Conservation (phyloP, 30 jellyfish, hydroid and myxozoan species). For the Phacellophora camtschatica region DNA sequence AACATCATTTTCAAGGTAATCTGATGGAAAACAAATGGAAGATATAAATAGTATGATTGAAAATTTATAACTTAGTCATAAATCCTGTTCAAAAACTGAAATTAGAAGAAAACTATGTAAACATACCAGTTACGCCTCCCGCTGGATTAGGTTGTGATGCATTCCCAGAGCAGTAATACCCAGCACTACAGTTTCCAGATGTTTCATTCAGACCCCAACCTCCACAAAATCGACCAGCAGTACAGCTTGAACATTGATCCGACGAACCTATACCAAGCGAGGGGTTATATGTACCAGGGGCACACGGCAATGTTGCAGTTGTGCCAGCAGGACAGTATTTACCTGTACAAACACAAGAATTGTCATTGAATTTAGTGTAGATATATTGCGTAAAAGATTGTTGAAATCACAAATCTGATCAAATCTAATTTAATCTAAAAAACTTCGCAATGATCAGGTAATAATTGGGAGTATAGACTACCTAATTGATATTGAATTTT, state of each 20-base stretch:
- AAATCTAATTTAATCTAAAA: too few species aligned
- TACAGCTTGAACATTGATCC: slow-evolving; percentile 77
- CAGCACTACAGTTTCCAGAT: slow-evolving; percentile 89
- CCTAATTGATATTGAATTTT: too few species aligned
- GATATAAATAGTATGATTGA: too few species aligned
- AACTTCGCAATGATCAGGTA: too few species aligned
- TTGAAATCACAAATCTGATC: too few species aligned
- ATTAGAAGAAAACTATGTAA: not conserved
- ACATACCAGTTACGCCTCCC: slow-evolving; percentile 73
- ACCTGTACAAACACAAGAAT: too few species aligned
- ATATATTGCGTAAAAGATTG: too few species aligned
- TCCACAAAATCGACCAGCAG: slow-evolving; percentile 80
- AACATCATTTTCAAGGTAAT: too few species aligned
- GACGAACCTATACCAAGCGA: slow-evolving; percentile 77
- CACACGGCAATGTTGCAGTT: slow-evolving; percentile 73
- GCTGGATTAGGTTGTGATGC: slow-evolving; percentile 74
- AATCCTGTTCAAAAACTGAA: not conserved
- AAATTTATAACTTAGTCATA: too few species aligned
- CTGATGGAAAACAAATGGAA: too few species aligned
- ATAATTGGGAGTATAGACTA: too few species aligned
- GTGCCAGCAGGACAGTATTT: slow-evolving; percentile 92
- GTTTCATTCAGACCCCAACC: slow-evolving; percentile 82
- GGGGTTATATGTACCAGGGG: slow-evolving; percentile 92
- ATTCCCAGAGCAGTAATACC: slow-evolving; percentile 79
- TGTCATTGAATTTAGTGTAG: too few species aligned